A percentile compares a stretch with the other conserved stretches of the same genome.
phyloP scores from a whole-genome alignment of 2,113 vertebrate genomes.

The Anseranas semipalmata region DNA sequence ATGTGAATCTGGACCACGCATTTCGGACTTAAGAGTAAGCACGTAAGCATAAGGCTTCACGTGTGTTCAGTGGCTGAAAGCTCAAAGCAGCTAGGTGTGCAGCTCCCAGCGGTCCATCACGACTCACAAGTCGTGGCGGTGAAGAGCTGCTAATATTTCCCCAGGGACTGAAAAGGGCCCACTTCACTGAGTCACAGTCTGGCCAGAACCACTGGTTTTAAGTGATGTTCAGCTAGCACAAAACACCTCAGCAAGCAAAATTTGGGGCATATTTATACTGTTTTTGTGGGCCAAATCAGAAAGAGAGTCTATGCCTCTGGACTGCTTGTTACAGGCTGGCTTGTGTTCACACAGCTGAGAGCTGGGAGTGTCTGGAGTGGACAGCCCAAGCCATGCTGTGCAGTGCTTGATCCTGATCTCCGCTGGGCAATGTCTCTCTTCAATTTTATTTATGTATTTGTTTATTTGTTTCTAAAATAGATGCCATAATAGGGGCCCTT shows the following conservation, averaged over 20 bases:
- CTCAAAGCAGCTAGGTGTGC: background rate
- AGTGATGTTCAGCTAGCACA: background rate
- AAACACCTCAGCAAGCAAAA: background rate
- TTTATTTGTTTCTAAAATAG: background rate
- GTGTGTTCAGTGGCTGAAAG: background rate
- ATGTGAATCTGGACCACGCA: background rate
- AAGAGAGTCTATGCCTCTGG: background rate
- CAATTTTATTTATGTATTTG: background rate
- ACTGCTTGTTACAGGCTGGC: background rate
- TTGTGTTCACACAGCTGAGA: background rate
- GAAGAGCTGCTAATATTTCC: background rate
- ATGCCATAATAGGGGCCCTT: background rate
- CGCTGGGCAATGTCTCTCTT: background rate
- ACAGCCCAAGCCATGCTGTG: rapidly evolving
- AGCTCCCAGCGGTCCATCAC: background rate
- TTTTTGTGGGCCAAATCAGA: background rate
- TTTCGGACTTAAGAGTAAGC: background rate
- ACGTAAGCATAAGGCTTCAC: background rate
- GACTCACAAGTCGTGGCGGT: background rate
- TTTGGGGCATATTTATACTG: background rate
- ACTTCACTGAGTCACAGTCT: background rate
- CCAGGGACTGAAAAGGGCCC: background rate
- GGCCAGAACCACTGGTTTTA: background rate
- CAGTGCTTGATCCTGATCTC: background rate
- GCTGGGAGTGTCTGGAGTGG: background rate